A percentile compares a stretch with the other conserved stretches of the same genome.
These are phyloP conservation scores for Phengaris alcon DNA, from an alignment of 2,888 invertebrate species.

Conservation along the genomic window DNA sequence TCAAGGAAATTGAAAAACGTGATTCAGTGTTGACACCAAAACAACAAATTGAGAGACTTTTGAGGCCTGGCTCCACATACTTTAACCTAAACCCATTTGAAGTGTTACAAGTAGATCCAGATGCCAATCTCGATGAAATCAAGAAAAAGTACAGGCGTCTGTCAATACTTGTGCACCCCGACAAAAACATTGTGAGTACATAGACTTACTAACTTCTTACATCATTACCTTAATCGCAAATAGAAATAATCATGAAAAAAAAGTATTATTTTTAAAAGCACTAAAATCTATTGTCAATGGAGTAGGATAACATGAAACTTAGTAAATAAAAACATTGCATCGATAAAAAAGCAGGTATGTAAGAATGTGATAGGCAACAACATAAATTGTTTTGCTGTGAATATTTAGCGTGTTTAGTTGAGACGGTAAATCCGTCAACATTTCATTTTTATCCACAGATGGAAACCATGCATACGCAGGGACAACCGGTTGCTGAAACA, in stretches of 20 bases:
- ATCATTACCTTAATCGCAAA: neutral
- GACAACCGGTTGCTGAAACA: conserved; percentile 51
- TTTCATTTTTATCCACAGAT: conserved; percentile 78
- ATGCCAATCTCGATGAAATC: conserved; percentile 92
- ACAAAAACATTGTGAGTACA: conserved; percentile 89
- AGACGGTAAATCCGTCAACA: conserved; percentile 76
- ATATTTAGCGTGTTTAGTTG: conserved; percentile 51
- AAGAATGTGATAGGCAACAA: neutral
- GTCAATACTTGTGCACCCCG: conserved; percentile 99
- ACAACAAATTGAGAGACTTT: conserved; percentile 97
- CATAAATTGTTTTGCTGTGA: conserved; percentile 1
- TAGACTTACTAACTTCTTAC: neutral
- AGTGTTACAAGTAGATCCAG: conserved; percentile 94
- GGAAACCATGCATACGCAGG: conserved; percentile 53
- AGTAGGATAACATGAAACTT: neutral
- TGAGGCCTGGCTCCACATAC: conserved; percentile 98
- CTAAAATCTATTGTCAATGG: no score
- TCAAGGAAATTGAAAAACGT: conserved; percentile 98
- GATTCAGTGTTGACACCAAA: conserved; percentile 97
- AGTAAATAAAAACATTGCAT: neutral
- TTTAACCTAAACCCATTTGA: conserved; percentile 98
- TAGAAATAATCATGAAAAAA: neutral
- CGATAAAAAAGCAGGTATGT: neutral
- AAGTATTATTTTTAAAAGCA: neutral
- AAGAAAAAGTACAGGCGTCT: conserved; percentile 97